Conservation (phyloP, 2,888 invertebrate genomes). For the Drosophila phalerata region DNA sequence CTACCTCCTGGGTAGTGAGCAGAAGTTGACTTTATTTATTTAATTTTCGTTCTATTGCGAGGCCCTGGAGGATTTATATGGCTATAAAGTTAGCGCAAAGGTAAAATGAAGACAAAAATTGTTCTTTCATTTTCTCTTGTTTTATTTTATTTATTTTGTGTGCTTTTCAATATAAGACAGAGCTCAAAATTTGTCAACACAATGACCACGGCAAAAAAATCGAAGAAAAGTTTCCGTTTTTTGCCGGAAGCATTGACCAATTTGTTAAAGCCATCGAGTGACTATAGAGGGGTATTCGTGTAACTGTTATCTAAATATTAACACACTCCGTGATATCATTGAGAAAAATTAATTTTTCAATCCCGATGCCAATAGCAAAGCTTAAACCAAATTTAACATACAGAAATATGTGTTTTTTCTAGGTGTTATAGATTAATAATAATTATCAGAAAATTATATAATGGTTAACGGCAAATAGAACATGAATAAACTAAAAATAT, state of each 20-base stretch:
- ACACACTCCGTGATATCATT: no score
- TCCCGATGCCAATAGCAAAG: no score
- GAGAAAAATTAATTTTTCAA: no score
- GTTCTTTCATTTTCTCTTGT: conserved; percentile 17
- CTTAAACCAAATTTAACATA: no score
- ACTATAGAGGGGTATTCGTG: no score
- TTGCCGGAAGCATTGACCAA: conserved; percentile 21
- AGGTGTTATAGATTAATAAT: no score
- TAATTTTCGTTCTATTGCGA: conserved; percentile 7
- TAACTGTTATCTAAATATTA: no score
- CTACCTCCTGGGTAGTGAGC: conserved; percentile 11
- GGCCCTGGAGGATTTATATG: conserved; percentile 27
- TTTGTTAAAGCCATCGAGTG: conserved; percentile 9
- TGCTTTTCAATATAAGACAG: conserved; percentile 68
- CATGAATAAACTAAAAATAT: no score
- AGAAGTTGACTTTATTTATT: conserved; percentile 6
- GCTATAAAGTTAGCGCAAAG: conserved; percentile 40
- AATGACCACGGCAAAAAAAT: conserved; percentile 3
- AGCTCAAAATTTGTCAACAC: conserved; percentile 40
- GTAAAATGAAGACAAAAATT: conserved; percentile 52
- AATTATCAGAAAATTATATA: no score
- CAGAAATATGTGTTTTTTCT: no score
- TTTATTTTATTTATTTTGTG: conserved; percentile 43
- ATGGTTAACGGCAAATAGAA: no score
- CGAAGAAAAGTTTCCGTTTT: conserved; percentile 19